Base-by-base conservation (phyloP, 2,888 invertebrate species). In the Plebejus argus region DNA sequence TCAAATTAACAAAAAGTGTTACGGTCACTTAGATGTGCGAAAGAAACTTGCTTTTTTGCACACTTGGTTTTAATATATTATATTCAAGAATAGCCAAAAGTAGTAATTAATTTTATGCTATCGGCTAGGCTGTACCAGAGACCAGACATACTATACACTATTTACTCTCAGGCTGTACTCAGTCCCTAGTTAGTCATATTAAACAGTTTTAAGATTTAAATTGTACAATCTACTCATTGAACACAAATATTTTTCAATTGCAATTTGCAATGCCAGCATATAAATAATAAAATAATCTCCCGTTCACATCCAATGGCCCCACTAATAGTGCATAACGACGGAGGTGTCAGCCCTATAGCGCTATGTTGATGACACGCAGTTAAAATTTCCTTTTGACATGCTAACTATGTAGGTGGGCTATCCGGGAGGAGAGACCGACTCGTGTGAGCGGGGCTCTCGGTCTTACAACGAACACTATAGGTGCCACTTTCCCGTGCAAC, bases 391-490 rank as follows among this genome's bases (percentile, higher is more conserved):
- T 35, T 70, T 70, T 70, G 35, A 70, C 35, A 28, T 35, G 70
- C 70, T 35, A 35, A 35, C 70, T 70, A 33, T 33, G 70, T 70
- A 70, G 70, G 70, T 35, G 70, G 70, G 35, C 70, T 35, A 70
- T 70, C 35, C 18, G 70, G 70, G 70, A 35, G 70, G 70, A n/a
- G 70, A 35, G 35, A 35, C 4, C 6, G 18, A 23, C 0, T 70
- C 33, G 1, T 18, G 35, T 4, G 18, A 35, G 28, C 35, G 1
- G n/a, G 23, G 23, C 20, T 61, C 20, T 61, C 4, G 61, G 4
- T 23, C 12, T 61, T 61, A 20, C 23, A 12, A 23, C 5, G 4
- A 23, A 20, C 23, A 23, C 1, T 61, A 53, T 23, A 61, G 1
- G 23, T 23, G 61, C 3, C 61, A 61, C 12, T 23, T 61, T 61